A percentile compares a stretch with the other conserved stretches of the same genome.
Conservation (phyloP, 2,888 invertebrate species). For the Thecocarcelia acutangulata region DNA sequence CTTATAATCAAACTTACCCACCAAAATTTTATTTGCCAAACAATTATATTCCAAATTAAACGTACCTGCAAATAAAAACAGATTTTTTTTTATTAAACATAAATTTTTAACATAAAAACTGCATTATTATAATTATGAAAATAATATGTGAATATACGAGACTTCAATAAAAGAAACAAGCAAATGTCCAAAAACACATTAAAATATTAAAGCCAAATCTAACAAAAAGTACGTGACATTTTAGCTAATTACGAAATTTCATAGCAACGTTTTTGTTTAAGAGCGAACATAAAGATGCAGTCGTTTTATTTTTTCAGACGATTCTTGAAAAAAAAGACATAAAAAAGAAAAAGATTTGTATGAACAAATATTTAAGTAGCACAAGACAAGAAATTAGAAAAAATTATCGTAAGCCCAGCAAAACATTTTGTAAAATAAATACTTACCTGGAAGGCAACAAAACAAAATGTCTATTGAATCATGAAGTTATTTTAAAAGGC, state of each 20-base stretch:
- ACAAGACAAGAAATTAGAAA: slow-evolving; percentile 21
- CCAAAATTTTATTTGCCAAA: not conserved
- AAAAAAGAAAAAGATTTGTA: slow-evolving; percentile 23
- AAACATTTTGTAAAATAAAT: not conserved
- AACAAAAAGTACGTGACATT: slow-evolving; percentile 75
- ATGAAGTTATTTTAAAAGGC: no score
- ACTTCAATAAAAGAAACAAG: slow-evolving; percentile 2
- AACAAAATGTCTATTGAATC: no score
- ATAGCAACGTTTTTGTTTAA: slow-evolving; percentile 57
- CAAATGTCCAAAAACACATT: slow-evolving; percentile 21
- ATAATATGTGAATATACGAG: not conserved
- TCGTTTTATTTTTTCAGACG: slow-evolving; percentile 24
- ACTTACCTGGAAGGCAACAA: no score
- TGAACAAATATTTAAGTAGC: slow-evolving; percentile 22
- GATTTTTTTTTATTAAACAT: slow-evolving; percentile 3
- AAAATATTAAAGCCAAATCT: slow-evolving; percentile 47
- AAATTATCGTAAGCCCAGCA: slow-evolving; percentile 28
- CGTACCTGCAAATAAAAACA: slow-evolving; percentile 61
- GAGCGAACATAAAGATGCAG: slow-evolving; percentile 63
- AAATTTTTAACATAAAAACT: slow-evolving; percentile 20
- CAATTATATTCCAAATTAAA: not conserved
- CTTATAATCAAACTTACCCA: not conserved
- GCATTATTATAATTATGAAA: slow-evolving; percentile 40
- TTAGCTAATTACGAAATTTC: slow-evolving; percentile 77
- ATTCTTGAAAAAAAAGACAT: slow-evolving; percentile 9